A percentile compares a stretch with the other conserved stretches of the same genome.
These are phyloP conservation scores for Leptopilina syphax DNA, from an alignment of 2,888 invertebrate species.

Conservation along the genomic window DNA sequence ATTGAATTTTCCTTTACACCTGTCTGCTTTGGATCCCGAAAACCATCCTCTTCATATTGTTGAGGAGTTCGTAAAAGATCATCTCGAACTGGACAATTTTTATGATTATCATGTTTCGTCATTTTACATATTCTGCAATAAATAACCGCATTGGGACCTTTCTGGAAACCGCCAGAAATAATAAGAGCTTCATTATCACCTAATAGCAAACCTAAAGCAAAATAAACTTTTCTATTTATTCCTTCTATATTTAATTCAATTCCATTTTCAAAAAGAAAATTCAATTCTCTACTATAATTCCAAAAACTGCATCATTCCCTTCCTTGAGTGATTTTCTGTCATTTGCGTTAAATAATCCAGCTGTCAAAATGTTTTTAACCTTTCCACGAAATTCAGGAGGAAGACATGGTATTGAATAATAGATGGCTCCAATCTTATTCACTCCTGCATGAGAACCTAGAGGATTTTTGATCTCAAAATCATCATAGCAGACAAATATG, in stretches of 20 bases:
- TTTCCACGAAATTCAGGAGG: constrained; percentile 10
- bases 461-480: background rate
- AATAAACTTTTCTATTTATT: constrained; percentile 2
- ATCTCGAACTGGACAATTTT: background rate
- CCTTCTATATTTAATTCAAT: background rate
- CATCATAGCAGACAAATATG: background rate
- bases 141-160: background rate
- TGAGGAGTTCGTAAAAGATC: constrained; percentile 21
- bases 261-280: background rate
- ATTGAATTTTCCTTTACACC: constrained; percentile 31
- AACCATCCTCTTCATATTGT: background rate
- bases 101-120: constrained; percentile 13
- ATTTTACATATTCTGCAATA: constrained; percentile 39
- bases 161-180: background rate
- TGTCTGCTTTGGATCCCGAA: background rate
- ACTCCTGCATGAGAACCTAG: background rate
- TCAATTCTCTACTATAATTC: constrained; percentile 35
- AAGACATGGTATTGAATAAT: background rate
- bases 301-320: constrained; percentile 39
- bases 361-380: background rate
- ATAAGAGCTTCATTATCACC: constrained; percentile 45
- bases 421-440: background rate
- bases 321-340: background rate
- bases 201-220: constrained; percentile 35
- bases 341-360: background rate